These are phyloP conservation scores for Agelas oroides DNA, from an alignment of 37 sponge, comb jelly and placozoan species.

Conservation along the genomic window DNA sequence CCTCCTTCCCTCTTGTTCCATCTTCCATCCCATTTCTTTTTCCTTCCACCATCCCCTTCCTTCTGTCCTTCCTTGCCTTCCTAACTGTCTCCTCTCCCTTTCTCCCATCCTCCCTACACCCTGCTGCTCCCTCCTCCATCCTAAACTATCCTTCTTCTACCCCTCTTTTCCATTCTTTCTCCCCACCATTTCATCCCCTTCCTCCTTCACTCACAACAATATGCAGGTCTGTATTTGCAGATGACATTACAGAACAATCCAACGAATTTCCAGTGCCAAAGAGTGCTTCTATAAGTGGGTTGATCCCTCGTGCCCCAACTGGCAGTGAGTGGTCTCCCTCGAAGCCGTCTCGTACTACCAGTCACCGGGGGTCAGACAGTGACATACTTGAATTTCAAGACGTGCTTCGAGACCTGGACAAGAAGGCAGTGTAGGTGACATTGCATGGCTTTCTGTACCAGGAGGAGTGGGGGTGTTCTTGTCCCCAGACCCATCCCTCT, in stretches of 20 bases:
- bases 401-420: slow-evolving; percentile 17
- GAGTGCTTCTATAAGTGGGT: not conserved
- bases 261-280: not conserved
- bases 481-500: no score
- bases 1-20: no score
- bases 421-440: slow-evolving; percentile 15
- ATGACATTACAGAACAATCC: no score
- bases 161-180: not conserved
- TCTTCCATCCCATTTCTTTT: no score
- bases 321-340: slow-evolving; percentile 16
- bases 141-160: no score
- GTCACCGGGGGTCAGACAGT: not conserved
- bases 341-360: not conserved
- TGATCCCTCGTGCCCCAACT: slow-evolving; percentile 35
- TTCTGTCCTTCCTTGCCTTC: no score
- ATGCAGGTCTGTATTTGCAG: no score
- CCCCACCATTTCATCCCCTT: not conserved
- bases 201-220: not conserved
- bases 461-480: no score
- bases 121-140: slow-evolving; percentile 19
- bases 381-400: not conserved
- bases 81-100: no score
- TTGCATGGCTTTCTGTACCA: not conserved
- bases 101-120: not conserved
- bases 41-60: no score